Evolutionary conservation across 1,140 invertebrate genomes (phyloP), one percentile per base, ranked within the genome.

Genomic region (Chironomus tepperi): DNA sequence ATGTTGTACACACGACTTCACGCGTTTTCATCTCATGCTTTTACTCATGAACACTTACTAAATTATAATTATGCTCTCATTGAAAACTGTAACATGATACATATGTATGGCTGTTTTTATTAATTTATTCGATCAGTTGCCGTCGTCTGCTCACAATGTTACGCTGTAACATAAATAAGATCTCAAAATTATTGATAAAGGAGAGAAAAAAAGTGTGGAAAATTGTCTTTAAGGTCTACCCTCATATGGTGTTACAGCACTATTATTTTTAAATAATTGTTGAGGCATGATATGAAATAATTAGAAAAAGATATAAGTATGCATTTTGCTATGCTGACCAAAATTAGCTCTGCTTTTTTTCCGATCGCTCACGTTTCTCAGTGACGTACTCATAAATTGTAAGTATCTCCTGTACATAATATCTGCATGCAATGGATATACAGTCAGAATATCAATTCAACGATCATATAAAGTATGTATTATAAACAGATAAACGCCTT

Each of bases 21-120:
- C 47, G 47, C 47, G 47, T 57, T 57, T 34, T n/a, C 47, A 57
- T 57, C 47, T 57, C 47, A n/a, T 3, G 15, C 8, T 15, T n/a
- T 57, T 15, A 12, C 7, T 15, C 10, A 57, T 57, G 47, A 34
- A 34, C 24, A 34, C 24, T 34, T 34, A 57, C 47, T n/a, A 57
- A 57, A n/a, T 57, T n/a, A n/a, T 57, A 57, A 57, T 57, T 57
- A 57, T 57, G 47, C 47, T 57, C 47, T 57, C 47, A n/a, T 57
- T 57, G 47, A 12, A 47, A 57, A 57, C 12, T 57, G 47, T 57
- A 57, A 57, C 47, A 57, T n/a, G 47, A 57, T 57, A 57, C 47
- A 57, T 57, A 57, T n/a, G n/a, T 57, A 47, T 57, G n/a, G 3
- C n/a, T 57, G 47, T n/a, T n/a, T 15, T 57, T n/a, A 57, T n/a